Base-by-base conservation (phyloP, 2,113 vertebrate species). In the Dolichotis patagonum region DNA sequence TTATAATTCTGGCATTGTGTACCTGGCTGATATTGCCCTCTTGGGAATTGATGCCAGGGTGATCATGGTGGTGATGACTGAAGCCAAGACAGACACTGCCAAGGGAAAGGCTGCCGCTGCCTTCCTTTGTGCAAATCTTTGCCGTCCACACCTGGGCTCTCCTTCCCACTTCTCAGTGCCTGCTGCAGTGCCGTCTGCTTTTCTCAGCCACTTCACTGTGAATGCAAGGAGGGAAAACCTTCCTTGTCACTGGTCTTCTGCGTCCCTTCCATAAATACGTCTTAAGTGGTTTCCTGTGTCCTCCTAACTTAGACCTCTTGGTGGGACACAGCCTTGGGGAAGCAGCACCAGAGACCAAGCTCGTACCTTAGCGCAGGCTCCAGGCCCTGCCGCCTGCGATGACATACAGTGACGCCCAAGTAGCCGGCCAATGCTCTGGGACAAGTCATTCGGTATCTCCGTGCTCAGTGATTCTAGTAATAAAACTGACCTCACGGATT, bases 191-290 rank as follows among this genome's bases (percentile, higher is more conserved):
- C 88, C 14, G 30, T 89, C 43, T 83, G 46, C 62, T 62, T 88
- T 95, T 78, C 85, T 85, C 80, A 85, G 56, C 52, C 10, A 80
- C 20, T 9, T 69, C 38, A 49, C 94, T 88, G 52, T 77, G 85
- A 93, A 75, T n/a, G 67, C 65, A 90, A 81, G 75, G 1, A 22
- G 11, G 7, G 7, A 32, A 49, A 2, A 8, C 7, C 22, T 82
- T 73, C 30, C 43, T 28, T 75, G 2, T 49, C 24, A 63, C 69
- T 86, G 63, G 3, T 30, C 12, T 8, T 62, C n/a, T 28, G 6
- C 13, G 17, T 69, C 38, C 43, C 62, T 91, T 92, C 81, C 56
- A 22, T 46, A 96, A 91, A 92, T 77, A 87, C 60, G 69, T 95
- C 49, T 54, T 90, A 77, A 52, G 82, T 89, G 69, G 77, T 20